Conservation (phyloP, 2,113 vertebrate species). For the Panthera tigris region DNA sequence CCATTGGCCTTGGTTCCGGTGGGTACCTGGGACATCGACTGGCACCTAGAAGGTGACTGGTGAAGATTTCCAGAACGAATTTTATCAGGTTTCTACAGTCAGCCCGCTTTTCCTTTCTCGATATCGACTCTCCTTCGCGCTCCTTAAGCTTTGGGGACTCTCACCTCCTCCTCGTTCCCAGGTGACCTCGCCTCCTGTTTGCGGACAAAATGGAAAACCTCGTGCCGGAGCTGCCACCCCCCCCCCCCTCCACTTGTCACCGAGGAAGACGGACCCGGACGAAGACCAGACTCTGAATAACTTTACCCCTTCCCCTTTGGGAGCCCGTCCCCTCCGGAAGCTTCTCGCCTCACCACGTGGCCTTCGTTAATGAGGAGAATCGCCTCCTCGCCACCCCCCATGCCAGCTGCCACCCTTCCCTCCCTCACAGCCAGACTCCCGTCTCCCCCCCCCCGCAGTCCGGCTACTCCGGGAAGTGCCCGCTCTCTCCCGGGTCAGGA, state of each 20-base stretch:
- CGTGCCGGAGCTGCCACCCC: neutral
- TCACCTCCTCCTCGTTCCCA: neutral
- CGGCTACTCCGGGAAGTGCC: neutral
- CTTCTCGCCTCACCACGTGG: neutral
- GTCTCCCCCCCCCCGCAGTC: no score
- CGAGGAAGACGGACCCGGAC: neutral
- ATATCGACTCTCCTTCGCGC: neutral
- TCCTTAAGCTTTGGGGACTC: neutral
- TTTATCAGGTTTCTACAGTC: neutral
- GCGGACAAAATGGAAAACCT: neutral
- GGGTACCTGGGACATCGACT: neutral
- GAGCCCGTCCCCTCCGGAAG: neutral
- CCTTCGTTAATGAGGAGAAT: fast-evolving
- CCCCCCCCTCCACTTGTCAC: neutral
- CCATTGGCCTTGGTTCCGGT: neutral
- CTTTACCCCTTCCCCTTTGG: neutral
- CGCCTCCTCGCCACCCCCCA: neutral
- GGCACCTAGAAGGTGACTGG: neutral
- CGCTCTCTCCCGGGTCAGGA: neutral
- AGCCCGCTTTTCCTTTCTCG: neutral
- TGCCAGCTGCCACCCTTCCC: neutral
- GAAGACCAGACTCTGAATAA: neutral
- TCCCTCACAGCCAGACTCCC: neutral
- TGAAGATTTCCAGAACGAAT: no score
- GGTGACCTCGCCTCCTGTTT: neutral